Evolutionary conservation across 1,140 invertebrate genomes (phyloP).

Genomic region (Metaphire vulgaris): DNA sequence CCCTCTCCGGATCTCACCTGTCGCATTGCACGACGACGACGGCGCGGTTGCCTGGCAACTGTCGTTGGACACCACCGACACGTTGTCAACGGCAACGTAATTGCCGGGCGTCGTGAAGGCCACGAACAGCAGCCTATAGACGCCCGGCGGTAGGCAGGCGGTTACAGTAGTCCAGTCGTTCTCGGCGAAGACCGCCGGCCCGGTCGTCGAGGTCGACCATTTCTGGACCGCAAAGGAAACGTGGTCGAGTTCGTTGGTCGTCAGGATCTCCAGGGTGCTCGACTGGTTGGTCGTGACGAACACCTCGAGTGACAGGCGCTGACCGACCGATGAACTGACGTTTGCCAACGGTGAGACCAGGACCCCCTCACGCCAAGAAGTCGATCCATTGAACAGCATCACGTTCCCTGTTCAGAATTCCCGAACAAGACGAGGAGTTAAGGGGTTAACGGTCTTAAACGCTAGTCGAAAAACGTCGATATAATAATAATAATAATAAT

Average conservation of each 20-base stretch:
- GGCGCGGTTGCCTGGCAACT: too few relatives aligned
- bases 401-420: neutral
- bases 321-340: neutral
- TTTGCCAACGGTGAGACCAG: neutral
- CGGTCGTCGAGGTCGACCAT: neutral
- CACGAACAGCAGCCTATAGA: neutral
- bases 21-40: too few relatives aligned
- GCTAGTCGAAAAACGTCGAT: too few relatives aligned
- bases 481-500: too few relatives aligned
- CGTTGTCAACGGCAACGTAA: neutral
- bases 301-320: neutral
- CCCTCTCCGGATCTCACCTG: too few relatives aligned
- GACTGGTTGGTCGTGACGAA: neutral
- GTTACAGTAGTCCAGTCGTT: neutral
- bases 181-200: neutral
- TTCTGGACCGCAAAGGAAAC: neutral
- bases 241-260: neutral
- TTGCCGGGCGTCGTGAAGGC: neutral
- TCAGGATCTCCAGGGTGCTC: neutral
- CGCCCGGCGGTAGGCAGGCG: neutral
- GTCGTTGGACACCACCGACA: neutral
- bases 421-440: too few relatives aligned
- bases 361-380: neutral
- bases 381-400: neutral
- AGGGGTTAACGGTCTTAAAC: too few relatives aligned